These are phyloP conservation scores for Colossoma macropomum DNA, from an alignment of 2,113 vertebrate species.

Conservation along the genomic window DNA sequence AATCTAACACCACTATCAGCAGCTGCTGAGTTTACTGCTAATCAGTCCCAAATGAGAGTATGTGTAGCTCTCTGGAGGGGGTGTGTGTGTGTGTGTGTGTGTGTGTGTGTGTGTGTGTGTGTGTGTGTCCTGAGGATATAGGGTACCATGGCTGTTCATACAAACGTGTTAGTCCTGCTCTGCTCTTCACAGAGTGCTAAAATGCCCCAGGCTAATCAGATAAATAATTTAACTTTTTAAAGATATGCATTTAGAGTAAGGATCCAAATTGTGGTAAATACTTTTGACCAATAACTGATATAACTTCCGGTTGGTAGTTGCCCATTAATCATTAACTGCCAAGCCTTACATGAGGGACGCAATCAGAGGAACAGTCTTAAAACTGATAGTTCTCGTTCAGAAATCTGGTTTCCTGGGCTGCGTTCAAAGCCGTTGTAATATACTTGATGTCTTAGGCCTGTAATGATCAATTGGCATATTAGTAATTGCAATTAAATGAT, in stretches of 20 bases:
- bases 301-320: too few species aligned
- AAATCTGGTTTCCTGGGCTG: too few species aligned
- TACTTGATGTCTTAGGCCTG: too few species aligned
- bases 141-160: not conserved
- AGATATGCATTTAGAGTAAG: not conserved
- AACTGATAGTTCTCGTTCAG: too few species aligned
- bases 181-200: not conserved
- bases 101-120: not conserved
- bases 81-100: not conserved
- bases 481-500: too few species aligned
- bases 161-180: not conserved
- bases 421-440: too few species aligned
- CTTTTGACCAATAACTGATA: too few species aligned
- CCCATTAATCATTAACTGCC: too few species aligned
- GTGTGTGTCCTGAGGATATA: not conserved
- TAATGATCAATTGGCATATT: too few species aligned
- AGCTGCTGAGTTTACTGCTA: not conserved
- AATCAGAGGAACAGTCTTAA: too few species aligned
- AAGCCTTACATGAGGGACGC: too few species aligned
- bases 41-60: not conserved
- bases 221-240: slow-evolving; percentile 1
- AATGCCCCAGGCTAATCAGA: not conserved
- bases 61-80: not conserved
- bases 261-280: too few species aligned
- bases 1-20: not conserved